Conservation (phyloP, 2,888 invertebrate species). For the Prenolepis imparis region DNA sequence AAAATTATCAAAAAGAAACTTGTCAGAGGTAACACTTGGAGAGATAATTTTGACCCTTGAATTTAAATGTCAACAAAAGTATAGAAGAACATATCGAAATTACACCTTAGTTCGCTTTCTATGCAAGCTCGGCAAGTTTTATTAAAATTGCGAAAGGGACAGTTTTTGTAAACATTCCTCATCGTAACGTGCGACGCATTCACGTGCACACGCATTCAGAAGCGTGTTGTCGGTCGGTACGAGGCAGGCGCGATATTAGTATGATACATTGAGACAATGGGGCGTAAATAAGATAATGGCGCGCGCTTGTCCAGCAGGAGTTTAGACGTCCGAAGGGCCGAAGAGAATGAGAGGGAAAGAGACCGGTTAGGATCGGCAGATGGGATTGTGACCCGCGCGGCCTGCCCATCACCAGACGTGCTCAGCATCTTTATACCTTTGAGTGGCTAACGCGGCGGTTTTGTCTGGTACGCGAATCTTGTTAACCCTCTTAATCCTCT, state of each 20-base stretch:
- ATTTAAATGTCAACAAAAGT: neutral
- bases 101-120: neutral
- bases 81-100: neutral
- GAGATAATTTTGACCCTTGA: neutral
- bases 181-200: slow-evolving; percentile 33
- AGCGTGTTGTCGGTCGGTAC: slow-evolving; percentile 72
- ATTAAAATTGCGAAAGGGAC: neutral
- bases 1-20: neutral
- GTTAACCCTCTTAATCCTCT: slow-evolving; percentile 43
- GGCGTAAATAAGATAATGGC: slow-evolving; percentile 86
- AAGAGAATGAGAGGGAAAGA: slow-evolving; percentile 51
- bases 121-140: neutral
- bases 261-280: slow-evolving; percentile 86
- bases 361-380: slow-evolving; percentile 82
- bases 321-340: slow-evolving; percentile 79
- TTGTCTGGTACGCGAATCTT: slow-evolving; percentile 50
- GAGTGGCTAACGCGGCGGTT: slow-evolving; percentile 54
- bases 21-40: neutral
- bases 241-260: slow-evolving; percentile 80
- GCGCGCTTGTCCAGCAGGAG: slow-evolving; percentile 76
- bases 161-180: slow-evolving; percentile 12
- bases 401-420: slow-evolving; percentile 81
- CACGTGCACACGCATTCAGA: slow-evolving; percentile 57
- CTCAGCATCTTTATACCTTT: slow-evolving; percentile 77
- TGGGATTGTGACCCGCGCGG: slow-evolving; percentile 84